A percentile compares a stretch with the other conserved stretches of the same genome.
Conservation (phyloP, 2,888 invertebrate genomes). For the Acronicta leporina region DNA sequence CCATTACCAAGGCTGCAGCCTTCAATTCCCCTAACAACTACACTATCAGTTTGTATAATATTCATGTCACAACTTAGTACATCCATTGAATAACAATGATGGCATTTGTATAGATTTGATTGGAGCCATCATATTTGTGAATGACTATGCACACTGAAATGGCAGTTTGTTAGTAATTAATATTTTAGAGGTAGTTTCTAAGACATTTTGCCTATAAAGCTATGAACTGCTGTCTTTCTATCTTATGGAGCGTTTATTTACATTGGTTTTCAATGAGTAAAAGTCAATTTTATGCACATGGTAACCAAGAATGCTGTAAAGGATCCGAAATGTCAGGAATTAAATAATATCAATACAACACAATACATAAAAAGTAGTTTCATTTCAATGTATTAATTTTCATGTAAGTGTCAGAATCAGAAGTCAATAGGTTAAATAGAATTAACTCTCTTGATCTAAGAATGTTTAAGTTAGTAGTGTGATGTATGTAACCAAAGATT, state of each 20-base stretch:
- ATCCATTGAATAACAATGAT: constrained; percentile 56
- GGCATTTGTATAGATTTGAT: constrained; percentile 41
- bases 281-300: too few relatives aligned
- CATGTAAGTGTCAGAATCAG: too few relatives aligned
- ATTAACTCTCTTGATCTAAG: too few relatives aligned
- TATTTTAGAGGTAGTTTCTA: constrained; percentile 21
- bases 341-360: too few relatives aligned
- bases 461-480: too few relatives aligned
- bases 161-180: constrained; percentile 28
- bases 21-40: constrained; percentile 39
- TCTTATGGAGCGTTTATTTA: too few relatives aligned
- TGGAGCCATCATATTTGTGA: constrained; percentile 39
- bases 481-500: too few relatives aligned
- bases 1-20: constrained; percentile 50
- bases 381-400: too few relatives aligned
- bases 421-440: too few relatives aligned
- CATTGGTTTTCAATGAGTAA: not conserved
- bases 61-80: constrained; percentile 55
- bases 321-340: too few relatives aligned
- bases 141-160: constrained; percentile 35
- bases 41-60: constrained; percentile 32
- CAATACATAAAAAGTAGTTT: too few relatives aligned
- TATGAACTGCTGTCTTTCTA: not conserved
- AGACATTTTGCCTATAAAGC: not conserved
- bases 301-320: too few relatives aligned